Base-by-base conservation (phyloP, 2,888 invertebrate genomes). In the Amblyjoppa fuscipennis region DNA sequence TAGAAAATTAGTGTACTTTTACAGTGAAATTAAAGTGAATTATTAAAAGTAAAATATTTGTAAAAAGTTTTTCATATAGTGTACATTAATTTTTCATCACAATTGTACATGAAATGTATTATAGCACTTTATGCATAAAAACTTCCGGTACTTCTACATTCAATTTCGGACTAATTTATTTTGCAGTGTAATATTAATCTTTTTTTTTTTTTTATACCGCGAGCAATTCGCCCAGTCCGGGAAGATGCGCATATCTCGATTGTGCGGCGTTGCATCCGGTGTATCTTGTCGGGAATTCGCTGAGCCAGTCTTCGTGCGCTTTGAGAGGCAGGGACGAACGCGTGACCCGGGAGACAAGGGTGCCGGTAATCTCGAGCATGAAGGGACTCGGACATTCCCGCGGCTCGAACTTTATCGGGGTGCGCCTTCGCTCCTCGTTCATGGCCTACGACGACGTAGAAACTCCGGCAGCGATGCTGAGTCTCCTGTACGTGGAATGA, bases 331-430 rank as follows among this genome's bases (percentile, higher is more conserved):
- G 25, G 25, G 45, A 31, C 38, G 45, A 74, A n/a, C 45, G 9
- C 41, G 41, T 56, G 56, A 56, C 20, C 56, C 20, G 20, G 56
- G 25, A 25, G 56, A 20, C 20, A 56, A 56, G 20, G 20, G 56
- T 25, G 56, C 25, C 11, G 56, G 56, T 9, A 56, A 56, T 56
- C 25, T 56, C 56, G 20, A 20, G 56, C 56, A 56, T 4, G 56
- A 56, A 20, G 66, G 3, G 13, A 38, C n/a, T 13, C 38, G 45
- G 74, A 74, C 61, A 80, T 80, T 74, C 51, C 64, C 64, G 25
- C 61, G 70, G 41, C 56, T 5, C 38, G 71, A 25, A 71, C 73
- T 79, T 79, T 61, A 59, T 69, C 53, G 59, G 69, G 68, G 71
- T 38, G 56, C 38, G 38, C 20, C 71, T 34, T 73, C 9, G 56